These are phyloP conservation scores for Tanaodytes sp. DNA, from an alignment of 2,888 invertebrate species.

Conservation along the genomic window DNA sequence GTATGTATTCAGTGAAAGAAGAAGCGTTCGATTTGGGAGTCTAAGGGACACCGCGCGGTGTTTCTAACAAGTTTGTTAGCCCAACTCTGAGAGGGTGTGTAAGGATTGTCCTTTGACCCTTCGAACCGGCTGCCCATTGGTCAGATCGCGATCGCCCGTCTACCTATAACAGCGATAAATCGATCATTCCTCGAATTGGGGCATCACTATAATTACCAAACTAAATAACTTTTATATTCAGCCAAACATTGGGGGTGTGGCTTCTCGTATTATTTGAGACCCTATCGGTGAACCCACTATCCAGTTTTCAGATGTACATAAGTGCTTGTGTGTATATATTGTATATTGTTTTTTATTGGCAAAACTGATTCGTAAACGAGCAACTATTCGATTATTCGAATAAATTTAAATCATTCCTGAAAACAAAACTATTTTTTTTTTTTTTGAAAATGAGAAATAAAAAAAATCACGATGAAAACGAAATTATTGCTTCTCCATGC, in stretches of 20 bases:
- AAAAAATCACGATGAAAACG: too few relatives aligned
- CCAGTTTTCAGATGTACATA: too few relatives aligned
- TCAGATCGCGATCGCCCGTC: slow-evolving; percentile 47
- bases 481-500: too few relatives aligned
- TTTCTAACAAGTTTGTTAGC: slow-evolving; percentile 42
- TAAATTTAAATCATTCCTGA: too few relatives aligned
- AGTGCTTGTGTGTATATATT: too few relatives aligned
- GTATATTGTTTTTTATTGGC: too few relatives aligned
- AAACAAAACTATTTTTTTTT: too few relatives aligned
- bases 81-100: slow-evolving; percentile 53
- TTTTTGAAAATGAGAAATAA: too few relatives aligned
- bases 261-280: slow-evolving; percentile 33
- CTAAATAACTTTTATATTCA: slow-evolving; percentile 37
- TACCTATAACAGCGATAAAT: slow-evolving; percentile 50
- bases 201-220: slow-evolving; percentile 41
- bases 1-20: slow-evolving; percentile 47
- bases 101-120: slow-evolving; percentile 56
- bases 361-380: too few relatives aligned
- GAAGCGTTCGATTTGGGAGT: slow-evolving; percentile 42
- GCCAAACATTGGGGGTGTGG: slow-evolving; percentile 44
- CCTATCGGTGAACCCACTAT: too few relatives aligned
- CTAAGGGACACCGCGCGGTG: slow-evolving; percentile 30
- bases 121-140: slow-evolving; percentile 50
- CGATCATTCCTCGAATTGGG: slow-evolving; percentile 54
- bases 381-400: too few relatives aligned